Evolutionary conservation across 2,797 vertebrate genomes (phyloP), one percentile per base, ranked within the genome.

Genomic region (Tapera naevia): DNA sequence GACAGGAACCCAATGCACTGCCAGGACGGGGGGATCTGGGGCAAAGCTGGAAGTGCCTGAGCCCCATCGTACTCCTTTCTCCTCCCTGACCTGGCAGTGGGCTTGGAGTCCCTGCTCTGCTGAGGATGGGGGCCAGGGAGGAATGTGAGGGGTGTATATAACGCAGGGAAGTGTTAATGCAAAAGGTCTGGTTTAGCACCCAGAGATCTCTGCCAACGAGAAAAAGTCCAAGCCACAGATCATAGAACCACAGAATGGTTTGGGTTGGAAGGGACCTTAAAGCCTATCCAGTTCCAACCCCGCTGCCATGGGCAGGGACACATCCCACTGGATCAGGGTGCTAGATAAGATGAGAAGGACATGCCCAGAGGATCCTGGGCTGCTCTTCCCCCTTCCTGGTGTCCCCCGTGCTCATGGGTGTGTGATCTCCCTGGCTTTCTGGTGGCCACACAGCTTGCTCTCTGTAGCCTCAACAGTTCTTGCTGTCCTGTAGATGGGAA

Each of bases 401-500:
- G 7, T 10, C 11, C 30, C 13, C 45, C 1, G 5, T 4, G 13
- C 65, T 17, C 54, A 2, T 27, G 6, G 28, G 5, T 0, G 1
- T 7, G 28, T 4, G 3, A 12, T 27, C 3, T 15, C 66, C 45
- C 35, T 1, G 22, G 10, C 17, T 28, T 30, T 5, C 39, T 3
- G 33, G 70, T 13, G 56, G 13, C 45, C 32, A 6, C 10, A 5
- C 35, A 61, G 46, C 48, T n/a, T n/a, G n/a, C n/a, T 45, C 57
- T 8, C 30, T 2, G 9, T 10, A 50, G 4, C 22, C 41, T 35
- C 57, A 8, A 5, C 9, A 2, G 35, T 7, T 70, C 46, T 32
- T 10, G 22, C 48, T n/a, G 25, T 16, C 32, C 58, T 21, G 13
- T 0, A 4, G 1, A 2, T 6, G 48, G 37, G 61, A 46, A 64